Evolutionary conservation across 2,888 invertebrate species (phyloP).

Genomic region (Ophraella communa): DNA sequence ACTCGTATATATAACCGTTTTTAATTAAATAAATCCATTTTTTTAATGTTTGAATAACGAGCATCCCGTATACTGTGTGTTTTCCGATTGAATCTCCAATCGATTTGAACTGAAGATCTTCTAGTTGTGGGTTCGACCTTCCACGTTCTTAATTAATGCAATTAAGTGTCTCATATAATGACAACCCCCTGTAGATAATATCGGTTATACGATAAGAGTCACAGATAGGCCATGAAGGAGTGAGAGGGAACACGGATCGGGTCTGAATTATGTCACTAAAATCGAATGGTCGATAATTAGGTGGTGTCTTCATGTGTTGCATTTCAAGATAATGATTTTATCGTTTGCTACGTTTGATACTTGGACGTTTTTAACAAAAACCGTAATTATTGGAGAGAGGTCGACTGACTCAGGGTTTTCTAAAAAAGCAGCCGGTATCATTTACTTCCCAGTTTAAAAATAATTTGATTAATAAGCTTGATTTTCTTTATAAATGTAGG

Average conservation of each 20-base stretch:
- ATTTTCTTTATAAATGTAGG: too few species aligned
- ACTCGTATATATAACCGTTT: too few species aligned
- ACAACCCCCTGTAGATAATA: slow-evolving; percentile 56
- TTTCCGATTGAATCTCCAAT: neutral
- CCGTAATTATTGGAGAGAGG: too few species aligned
- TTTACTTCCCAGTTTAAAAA: too few species aligned
- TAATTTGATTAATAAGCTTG: too few species aligned
- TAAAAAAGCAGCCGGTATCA: too few species aligned
- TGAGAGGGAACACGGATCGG: slow-evolving; percentile 30
- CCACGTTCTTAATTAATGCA: slow-evolving; percentile 60
- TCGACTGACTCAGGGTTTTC: neutral
- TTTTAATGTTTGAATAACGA: neutral
- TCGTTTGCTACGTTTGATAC: slow-evolving; percentile 30
- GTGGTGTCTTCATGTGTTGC: slow-evolving; percentile 50
- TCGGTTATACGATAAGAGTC: slow-evolving; percentile 53
- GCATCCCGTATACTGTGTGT: neutral
- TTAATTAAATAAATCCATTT: too few species aligned
- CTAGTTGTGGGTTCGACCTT: slow-evolving; percentile 57
- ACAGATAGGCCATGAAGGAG: neutral
- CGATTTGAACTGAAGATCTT: slow-evolving; percentile 52
- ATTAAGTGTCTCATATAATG: slow-evolving; percentile 59
- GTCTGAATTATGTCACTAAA: slow-evolving; percentile 53
- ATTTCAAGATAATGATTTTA: slow-evolving; percentile 44
- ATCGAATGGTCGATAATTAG: slow-evolving; percentile 52
- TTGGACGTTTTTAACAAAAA: neutral